phyloP scores from a whole-genome alignment of 2,113 vertebrate species.

The Macaca nemestrina region DNA sequence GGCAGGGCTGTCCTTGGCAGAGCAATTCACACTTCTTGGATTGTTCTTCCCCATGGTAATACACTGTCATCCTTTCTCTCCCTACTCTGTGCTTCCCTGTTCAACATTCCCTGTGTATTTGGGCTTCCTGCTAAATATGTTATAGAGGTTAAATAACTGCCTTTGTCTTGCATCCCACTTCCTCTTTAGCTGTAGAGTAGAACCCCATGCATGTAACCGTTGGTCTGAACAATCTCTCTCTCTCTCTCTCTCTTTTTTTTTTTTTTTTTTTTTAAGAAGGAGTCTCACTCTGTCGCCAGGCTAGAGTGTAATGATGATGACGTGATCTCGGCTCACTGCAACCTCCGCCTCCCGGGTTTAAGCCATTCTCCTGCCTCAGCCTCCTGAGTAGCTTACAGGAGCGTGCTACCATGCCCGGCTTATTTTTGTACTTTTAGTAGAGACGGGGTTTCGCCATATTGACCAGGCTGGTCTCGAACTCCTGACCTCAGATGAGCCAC shows the following conservation, averaged over 20 bases:
- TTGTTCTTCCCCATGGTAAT: neutral
- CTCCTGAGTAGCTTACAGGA: too few species aligned
- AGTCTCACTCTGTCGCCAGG: too few species aligned
- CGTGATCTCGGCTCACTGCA: too few species aligned
- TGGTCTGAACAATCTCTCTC: neutral
- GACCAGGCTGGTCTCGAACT: too few species aligned
- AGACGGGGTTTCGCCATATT: too few species aligned
- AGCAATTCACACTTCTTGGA: neutral
- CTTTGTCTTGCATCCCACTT: neutral
- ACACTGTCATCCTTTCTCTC: neutral
- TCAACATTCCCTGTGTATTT: neutral
- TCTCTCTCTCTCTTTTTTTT: neutral
- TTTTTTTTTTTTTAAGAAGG: neutral
- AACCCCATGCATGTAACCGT: neutral
- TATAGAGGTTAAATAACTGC: neutral
- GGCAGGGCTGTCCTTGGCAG: neutral
- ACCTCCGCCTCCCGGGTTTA: too few species aligned
- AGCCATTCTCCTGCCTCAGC: too few species aligned
- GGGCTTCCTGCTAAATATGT: neutral
- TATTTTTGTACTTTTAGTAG: too few species aligned
- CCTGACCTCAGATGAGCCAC: too few species aligned
- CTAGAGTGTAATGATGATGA: too few species aligned
- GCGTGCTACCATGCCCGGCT: accelerated
- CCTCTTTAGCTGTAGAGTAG: neutral
- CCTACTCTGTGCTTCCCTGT: neutral